These are phyloP conservation scores for Noctua comes DNA, from an alignment of 2,888 invertebrate genomes.

Conservation along the genomic window DNA sequence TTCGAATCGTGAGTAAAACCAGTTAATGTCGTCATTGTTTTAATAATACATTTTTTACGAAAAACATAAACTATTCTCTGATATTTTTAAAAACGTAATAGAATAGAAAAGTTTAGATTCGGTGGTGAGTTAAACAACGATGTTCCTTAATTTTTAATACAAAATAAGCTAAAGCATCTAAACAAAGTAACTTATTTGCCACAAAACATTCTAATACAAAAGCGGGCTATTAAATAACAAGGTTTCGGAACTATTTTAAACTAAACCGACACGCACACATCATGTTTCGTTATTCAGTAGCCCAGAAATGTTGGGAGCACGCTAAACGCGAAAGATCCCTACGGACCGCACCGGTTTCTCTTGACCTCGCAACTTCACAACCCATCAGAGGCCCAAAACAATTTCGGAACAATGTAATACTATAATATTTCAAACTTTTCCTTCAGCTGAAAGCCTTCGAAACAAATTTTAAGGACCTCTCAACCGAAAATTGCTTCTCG, in stretches of 20 bases:
- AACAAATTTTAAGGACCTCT: conserved; percentile 40
- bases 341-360: conserved; percentile 3
- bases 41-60: background rate
- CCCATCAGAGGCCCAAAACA: conserved; percentile 17
- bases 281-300: conserved; percentile 31
- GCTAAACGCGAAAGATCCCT: conserved; percentile 30
- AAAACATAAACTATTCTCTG: background rate
- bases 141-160: background rate
- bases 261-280: conserved; percentile 26
- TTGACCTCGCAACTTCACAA: conserved; percentile 32
- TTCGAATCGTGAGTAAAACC: conserved; percentile 16
- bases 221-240: conserved; percentile 34
- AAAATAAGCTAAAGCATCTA: conserved; percentile 1
- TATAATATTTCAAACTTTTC: conserved; percentile 27
- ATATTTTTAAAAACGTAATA: no score
- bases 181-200: conserved; percentile 29
- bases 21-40: background rate
- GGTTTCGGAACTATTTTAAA: conserved; percentile 49
- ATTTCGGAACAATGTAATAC: conserved; percentile 34
- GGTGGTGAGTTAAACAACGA: background rate
- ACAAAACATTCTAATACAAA: conserved; percentile 26
- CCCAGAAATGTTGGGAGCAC: conserved; percentile 27
- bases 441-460: conserved; percentile 21
- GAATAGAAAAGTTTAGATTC: background rate
- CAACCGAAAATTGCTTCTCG: conserved; percentile 28